Evolutionary conservation across 2,797 vertebrate genomes (phyloP), one percentile per base, ranked within the genome.

Genomic region (Emys orbicularis): DNA sequence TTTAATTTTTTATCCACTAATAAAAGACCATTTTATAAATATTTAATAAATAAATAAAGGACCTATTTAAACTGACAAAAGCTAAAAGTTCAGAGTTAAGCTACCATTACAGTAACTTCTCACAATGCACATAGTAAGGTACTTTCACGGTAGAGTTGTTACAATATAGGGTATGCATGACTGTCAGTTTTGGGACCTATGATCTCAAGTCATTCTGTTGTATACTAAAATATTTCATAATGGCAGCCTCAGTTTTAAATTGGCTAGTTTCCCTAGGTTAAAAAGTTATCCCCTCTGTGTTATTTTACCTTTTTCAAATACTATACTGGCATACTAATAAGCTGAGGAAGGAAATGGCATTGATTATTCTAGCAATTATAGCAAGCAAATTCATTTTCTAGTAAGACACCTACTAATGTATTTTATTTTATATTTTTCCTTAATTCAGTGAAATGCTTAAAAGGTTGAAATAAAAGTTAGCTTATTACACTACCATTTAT

Each of bases 261-360:
- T 25, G 65, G 15, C 82, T 84, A 54, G 15, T 89, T 81, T 61
- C 87, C 56, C 29, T 0, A 68, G 25, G 31, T 76, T 68, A 59
- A 85, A 86, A 72, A 2, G 2, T 1, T 54, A 41, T 10, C n/a
- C 21, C n/a, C 19, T 6, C 65, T 23, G 11, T 37, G 37, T 72
- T 41, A n/a, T 80, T 86, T 90, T 77, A 34, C 54, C 79, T 83
- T 16, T 4, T 57, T 76, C 68, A 50, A 79, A 47, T 88, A 15
- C 21, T 65, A 44, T 16, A 94, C 12, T 68, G 84, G 49, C 54
- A 87, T 0, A 29, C 77, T 8, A 95, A 84, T 5, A 37, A 80
- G 37, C 84, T 0, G 84, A 41, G 47, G 82, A 92, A 84, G 76
- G 29, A 5, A 90, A 86, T 44, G 41, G 27, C 49, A 8, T 68